Base-by-base conservation (phyloP, 2,888 invertebrate genomes). In the Sisyra terminalis region DNA sequence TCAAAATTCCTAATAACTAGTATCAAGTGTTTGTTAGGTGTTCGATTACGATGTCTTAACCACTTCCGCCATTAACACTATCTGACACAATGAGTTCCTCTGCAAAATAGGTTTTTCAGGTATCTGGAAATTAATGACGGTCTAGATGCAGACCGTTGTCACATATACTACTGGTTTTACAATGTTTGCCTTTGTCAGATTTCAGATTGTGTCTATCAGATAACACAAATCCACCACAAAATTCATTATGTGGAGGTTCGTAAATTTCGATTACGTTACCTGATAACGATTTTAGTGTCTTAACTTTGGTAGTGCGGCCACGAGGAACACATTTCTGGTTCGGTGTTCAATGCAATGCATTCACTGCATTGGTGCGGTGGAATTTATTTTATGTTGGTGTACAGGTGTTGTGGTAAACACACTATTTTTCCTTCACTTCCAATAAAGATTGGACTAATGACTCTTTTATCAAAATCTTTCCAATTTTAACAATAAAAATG, bases 1-100 rank as follows among this genome's bases (percentile, higher is more conserved):
- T 24, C 24, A 24, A 24, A 24, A 24, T 24, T 24, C 24, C 24
- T 24, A 24, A 24, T 24, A 24, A 24, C 24, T 24, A 5, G 24
- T 24, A 35, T 35, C 14, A 35, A 35, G 16, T 35, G 35, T 35
- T 15, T 4, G 35, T 35, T 15, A 35, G 35, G 35, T 35, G 35
- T 35, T 35, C 35, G 35, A 35, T 35, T 35, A 35, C 14, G 16
- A 15, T 35, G 35, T 35, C 35, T 35, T 35, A 35, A 15, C 35
- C 35, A 35, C 35, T 35, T 35, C 35, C 35, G 35, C 35, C 16
- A 35, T 35, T 35, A 35, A 35, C 35, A 35, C 35, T 35, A 35
- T 35, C 35, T 35, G 14, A 24, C 24, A 24, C 24, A 24, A 24
- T 24, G 24, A 35, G 35, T 35, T 35, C 35, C 35, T 35, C 14